These are phyloP conservation scores for Andrena camellia DNA, from an alignment of 2,888 invertebrate genomes.

Conservation along the genomic window DNA sequence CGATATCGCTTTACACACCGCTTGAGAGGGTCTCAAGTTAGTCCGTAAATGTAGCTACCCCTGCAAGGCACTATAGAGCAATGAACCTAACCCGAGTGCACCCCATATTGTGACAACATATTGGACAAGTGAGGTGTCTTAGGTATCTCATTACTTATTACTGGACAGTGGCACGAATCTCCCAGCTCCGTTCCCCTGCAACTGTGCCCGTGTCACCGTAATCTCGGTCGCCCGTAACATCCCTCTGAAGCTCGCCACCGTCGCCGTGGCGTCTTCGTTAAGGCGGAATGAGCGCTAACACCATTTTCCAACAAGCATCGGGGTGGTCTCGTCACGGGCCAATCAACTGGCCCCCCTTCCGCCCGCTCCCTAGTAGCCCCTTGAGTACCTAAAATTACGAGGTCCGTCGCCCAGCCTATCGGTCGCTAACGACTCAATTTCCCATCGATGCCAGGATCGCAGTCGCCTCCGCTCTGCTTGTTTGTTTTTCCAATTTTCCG, in stretches of 20 bases:
- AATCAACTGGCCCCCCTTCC: constrained; percentile 17
- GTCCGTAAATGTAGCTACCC: no score
- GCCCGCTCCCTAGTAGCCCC: constrained; percentile 38
- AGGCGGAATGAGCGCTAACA: constrained; percentile 38
- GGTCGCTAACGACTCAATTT: constrained; percentile 72
- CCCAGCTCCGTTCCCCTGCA: no score
- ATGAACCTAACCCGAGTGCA: no score
- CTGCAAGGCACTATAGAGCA: no score
- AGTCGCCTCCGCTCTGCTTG: constrained; percentile 37
- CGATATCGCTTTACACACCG: no score
- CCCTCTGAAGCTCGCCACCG: background rate
- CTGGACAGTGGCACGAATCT: no score
- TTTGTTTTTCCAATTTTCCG: constrained; percentile 77
- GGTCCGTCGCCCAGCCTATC: constrained; percentile 51
- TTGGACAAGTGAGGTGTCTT: no score
- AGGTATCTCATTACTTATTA: no score
- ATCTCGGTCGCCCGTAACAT: no score
- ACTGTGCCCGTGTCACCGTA: no score
- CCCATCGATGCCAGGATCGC: constrained; percentile 33
- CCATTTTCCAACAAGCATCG: constrained; percentile 48
- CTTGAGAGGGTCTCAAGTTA: no score
- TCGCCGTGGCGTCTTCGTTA: constrained; percentile 31
- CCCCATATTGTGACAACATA: no score
- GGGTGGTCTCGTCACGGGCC: constrained; percentile 56
- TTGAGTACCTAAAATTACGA: constrained; percentile 65